These are phyloP conservation scores for Cyprinodon variegatus DNA, from an alignment of 2,113 vertebrate genomes.

Conservation along the genomic window DNA sequence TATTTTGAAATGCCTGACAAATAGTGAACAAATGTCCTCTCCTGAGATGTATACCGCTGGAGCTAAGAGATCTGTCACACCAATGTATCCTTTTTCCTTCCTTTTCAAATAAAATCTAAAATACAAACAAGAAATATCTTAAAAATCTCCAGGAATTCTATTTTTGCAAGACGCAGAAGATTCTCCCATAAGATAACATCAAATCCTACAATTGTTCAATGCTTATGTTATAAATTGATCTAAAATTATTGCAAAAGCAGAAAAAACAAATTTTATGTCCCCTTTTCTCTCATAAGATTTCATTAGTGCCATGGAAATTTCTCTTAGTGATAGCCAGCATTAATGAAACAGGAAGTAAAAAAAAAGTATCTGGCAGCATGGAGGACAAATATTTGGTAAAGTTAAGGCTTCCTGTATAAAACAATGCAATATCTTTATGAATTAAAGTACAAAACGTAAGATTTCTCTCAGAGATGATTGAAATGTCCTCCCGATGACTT, in stretches of 20 bases:
- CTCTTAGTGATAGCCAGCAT: neutral
- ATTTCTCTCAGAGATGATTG: constrained; percentile 19
- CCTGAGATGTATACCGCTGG: neutral
- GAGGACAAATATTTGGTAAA: constrained; percentile 47
- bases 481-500: constrained; percentile 14
- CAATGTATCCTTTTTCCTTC: neutral
- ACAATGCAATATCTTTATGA: constrained; percentile 40
- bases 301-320: neutral
- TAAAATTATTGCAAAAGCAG: neutral
- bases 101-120: neutral
- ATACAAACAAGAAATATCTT: no score
- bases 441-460: constrained; percentile 35
- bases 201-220: neutral
- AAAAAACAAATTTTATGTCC: neutral
- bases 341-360: constrained; percentile 29
- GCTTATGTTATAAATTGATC: neutral
- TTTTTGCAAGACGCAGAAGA: neutral
- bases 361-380: constrained; percentile 36
- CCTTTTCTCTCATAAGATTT: neutral
- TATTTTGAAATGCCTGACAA: neutral
- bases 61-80: neutral
- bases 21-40: neutral
- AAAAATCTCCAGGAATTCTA: no score
- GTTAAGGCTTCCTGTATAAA: constrained; percentile 33
- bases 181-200: neutral